Conservation (phyloP, 1,140 invertebrate genomes). For the Lordiphosa stackelbergi region DNA sequence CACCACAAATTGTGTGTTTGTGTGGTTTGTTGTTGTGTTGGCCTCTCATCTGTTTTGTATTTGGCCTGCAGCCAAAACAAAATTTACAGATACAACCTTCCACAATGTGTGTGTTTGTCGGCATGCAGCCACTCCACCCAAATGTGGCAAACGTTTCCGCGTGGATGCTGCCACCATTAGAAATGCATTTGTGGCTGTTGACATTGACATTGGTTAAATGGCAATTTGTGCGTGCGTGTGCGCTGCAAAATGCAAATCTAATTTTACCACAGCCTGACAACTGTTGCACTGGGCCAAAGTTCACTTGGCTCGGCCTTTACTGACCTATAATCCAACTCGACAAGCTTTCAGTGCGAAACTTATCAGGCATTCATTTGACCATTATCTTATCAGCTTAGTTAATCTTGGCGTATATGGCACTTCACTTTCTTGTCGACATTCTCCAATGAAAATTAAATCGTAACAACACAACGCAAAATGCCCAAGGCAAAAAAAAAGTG, state of each 20-base stretch:
- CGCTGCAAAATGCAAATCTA: conserved; percentile 50
- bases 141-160: conserved; percentile 65
- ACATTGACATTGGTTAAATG: conserved; percentile 71
- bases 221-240: conserved; percentile 55
- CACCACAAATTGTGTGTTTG: conserved; percentile 11
- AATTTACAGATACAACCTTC: conserved; percentile 72
- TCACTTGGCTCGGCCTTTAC: conserved; percentile 33
- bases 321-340: conserved; percentile 39
- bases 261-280: conserved; percentile 53
- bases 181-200: conserved; percentile 62
- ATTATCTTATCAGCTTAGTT: conserved; percentile 57
- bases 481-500: conserved; percentile 26
- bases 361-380: not conserved
- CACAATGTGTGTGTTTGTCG: conserved; percentile 34
- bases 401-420: conserved; percentile 56
- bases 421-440: conserved; percentile 65
- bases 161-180: conserved; percentile 68
- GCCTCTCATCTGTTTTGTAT: conserved; percentile 53
- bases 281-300: conserved; percentile 67
- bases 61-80: conserved; percentile 72
- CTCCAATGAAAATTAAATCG: conserved; percentile 65
- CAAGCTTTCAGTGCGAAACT: not conserved
- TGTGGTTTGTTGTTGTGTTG: conserved; percentile 2
- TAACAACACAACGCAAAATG: conserved; percentile 26
- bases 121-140: conserved; percentile 33